Base-by-base conservation (phyloP, 2,888 invertebrate species). In the Lysandra coridon region DNA sequence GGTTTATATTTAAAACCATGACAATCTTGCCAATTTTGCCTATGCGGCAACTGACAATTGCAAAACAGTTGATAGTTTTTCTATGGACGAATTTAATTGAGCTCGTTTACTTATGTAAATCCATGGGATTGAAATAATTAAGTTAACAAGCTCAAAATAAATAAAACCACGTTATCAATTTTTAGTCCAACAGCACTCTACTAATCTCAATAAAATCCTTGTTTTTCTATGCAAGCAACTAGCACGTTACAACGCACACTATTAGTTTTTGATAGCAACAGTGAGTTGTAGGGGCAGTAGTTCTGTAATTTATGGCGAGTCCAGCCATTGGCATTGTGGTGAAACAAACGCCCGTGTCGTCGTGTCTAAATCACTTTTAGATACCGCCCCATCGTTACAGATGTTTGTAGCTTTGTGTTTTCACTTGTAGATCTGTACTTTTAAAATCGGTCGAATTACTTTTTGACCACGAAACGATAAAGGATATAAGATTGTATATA, bases 341-440 rank as follows among this genome's bases (percentile, higher is more conserved):
- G 85, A 86, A 83, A 87, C 86, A 85, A 86, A 86, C 85, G 87
- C 87, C 84, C 86, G 89, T 37, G 69, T 69, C 37, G 85, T 85
- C 87, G 86, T 88, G 87, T 88, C 89, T 91, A 89, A 90, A 90
- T 90, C 90, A 90, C 87, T 84, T 83, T 80, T 82, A 86, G 89
- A 89, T 88, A 89, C 86, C 85, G 88, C 89, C 87, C 44, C 30
- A 53, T 76, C 53, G 85, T 85, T 84, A 83, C 82, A 85, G 84
- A 85, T 86, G 83, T 62, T 64, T 17, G 30, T 12, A 64, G 6
- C 6, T 60, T 60, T 23, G 62, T 62, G 23, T 62, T 23, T 2
- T 64, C 7, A 17, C 17, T 57, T 57, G 57, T 17, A 57, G 57
- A 14, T 23, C 23, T 23, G 23, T 57, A 17, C 57, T 57, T 57